phyloP scores from a whole-genome alignment of 2,797 vertebrate species.

The Cynopterus sphinx region DNA sequence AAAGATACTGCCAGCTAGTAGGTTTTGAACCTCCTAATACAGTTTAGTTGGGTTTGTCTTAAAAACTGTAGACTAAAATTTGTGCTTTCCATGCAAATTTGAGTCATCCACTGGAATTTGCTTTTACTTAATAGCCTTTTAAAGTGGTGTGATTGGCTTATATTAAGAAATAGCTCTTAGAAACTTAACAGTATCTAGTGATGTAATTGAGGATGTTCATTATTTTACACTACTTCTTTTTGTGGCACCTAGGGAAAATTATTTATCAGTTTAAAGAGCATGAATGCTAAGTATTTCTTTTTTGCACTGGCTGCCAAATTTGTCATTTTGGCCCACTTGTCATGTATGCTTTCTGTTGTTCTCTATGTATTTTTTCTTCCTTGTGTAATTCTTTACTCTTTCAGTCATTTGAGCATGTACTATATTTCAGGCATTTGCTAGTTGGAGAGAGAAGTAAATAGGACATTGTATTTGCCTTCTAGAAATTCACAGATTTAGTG shows the following conservation, averaged over 20 bases:
- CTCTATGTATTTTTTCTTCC: neutral
- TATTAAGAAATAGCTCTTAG: neutral
- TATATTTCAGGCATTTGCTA: neutral
- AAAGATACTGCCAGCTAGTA: neutral
- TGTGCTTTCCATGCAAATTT: neutral
- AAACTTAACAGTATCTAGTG: neutral
- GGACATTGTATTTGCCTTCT: neutral
- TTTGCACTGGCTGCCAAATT: neutral
- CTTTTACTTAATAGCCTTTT: neutral
- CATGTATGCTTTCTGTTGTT: neutral
- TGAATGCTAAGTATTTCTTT: neutral
- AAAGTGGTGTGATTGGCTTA: neutral
- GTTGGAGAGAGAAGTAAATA: neutral
- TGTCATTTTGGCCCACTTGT: neutral
- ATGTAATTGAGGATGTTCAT: neutral
- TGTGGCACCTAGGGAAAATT: neutral
- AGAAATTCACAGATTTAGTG: neutral
- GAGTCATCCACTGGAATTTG: neutral
- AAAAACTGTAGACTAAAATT: neutral
- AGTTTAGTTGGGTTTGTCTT: neutral
- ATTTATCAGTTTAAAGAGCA: neutral
- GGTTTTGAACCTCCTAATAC: neutral
- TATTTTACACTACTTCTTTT: neutral
- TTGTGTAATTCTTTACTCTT: neutral
- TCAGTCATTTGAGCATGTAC: neutral